Percentiles rank a stretch among this genome's conserved stretches.
These are phyloP conservation scores for Micrasema minimum DNA, from an alignment of 1,140 invertebrate species.

Conservation along the genomic window DNA sequence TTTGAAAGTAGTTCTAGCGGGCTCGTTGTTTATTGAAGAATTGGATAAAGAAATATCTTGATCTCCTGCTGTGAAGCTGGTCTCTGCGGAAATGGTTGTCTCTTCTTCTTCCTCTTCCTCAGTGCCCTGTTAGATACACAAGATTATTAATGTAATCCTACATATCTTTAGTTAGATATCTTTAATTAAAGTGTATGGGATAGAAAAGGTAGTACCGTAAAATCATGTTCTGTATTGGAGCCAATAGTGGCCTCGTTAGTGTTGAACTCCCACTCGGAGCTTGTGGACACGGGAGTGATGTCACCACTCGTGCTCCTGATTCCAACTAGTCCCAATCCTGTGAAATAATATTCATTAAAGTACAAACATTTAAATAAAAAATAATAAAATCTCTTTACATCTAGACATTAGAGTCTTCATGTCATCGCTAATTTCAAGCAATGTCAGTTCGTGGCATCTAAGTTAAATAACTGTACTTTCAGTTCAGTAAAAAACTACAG, in stretches of 20 bases:
- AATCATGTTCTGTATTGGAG: slow-evolving; percentile 67
- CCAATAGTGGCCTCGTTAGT: slow-evolving; percentile 69
- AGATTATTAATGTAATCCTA: neutral
- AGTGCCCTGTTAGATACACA: slow-evolving; percentile 57
- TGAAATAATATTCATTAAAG: too few species aligned
- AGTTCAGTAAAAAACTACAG: too few species aligned
- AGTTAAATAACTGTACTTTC: too few species aligned
- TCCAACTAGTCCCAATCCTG: slow-evolving; percentile 47
- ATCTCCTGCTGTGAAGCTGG: slow-evolving; percentile 54
- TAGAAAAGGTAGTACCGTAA: slow-evolving; percentile 57
- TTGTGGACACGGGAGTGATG: slow-evolving; percentile 70
- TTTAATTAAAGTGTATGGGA: neutral
- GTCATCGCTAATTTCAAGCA: too few species aligned
- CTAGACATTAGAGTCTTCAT: too few species aligned
- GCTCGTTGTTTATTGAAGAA: slow-evolving; percentile 45
- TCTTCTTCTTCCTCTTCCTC: slow-evolving; percentile 68
- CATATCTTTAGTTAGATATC: neutral
- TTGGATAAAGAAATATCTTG: slow-evolving; percentile 23
- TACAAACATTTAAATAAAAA: too few species aligned
- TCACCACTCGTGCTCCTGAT: slow-evolving; percentile 66
- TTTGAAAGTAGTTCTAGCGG: slow-evolving; percentile 16
- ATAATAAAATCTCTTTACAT: too few species aligned
- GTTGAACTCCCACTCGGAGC: slow-evolving; percentile 69
- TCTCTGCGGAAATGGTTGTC: slow-evolving; percentile 66
- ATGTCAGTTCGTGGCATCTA: too few species aligned